Conservation (phyloP, 1,140 invertebrate species). For the Vollenhovia emeryi region DNA sequence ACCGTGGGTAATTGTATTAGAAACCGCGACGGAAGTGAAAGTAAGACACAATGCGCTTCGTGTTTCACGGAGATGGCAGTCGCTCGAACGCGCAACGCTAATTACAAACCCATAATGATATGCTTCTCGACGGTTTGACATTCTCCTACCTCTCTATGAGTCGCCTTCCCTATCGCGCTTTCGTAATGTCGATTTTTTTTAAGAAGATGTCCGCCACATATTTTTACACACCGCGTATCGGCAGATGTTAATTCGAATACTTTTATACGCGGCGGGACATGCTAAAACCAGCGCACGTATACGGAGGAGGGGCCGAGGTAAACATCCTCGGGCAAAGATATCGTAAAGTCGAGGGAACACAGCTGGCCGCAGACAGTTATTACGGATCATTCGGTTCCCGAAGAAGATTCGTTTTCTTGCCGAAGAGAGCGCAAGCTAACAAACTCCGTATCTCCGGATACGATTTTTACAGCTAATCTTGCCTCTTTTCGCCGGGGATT, state of each 20-base stretch:
- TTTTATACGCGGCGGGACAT: slow-evolving; percentile 22
- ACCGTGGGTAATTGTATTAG: slow-evolving; percentile 27
- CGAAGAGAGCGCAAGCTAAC: slow-evolving; percentile 1
- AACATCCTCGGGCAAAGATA: slow-evolving; percentile 32
- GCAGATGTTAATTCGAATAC: slow-evolving; percentile 52
- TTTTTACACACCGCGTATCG: background rate
- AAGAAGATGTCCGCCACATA: background rate
- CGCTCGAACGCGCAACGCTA: slow-evolving; percentile 2
- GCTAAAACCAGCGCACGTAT: background rate
- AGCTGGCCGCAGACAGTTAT: slow-evolving; percentile 60
- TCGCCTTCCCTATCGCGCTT: slow-evolving; percentile 1
- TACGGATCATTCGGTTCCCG: slow-evolving; percentile 52
- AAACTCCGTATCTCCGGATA: slow-evolving; percentile 32
- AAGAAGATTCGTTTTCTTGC: slow-evolving; percentile 48
- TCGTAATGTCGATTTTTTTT: slow-evolving; percentile 35
- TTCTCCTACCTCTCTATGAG: background rate
- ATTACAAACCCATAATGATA: slow-evolving; percentile 37
- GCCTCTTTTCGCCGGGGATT: slow-evolving; percentile 45
- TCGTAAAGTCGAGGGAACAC: slow-evolving; percentile 56
- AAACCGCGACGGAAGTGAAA: slow-evolving; percentile 43
- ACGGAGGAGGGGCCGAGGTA: background rate
- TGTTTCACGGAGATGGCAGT: slow-evolving; percentile 22
- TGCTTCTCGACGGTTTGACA: background rate
- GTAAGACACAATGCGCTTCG: slow-evolving; percentile 36
- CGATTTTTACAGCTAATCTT: slow-evolving; percentile 46